Conservation (phyloP, 2,888 invertebrate genomes). For the Epicampocera succincta region DNA sequence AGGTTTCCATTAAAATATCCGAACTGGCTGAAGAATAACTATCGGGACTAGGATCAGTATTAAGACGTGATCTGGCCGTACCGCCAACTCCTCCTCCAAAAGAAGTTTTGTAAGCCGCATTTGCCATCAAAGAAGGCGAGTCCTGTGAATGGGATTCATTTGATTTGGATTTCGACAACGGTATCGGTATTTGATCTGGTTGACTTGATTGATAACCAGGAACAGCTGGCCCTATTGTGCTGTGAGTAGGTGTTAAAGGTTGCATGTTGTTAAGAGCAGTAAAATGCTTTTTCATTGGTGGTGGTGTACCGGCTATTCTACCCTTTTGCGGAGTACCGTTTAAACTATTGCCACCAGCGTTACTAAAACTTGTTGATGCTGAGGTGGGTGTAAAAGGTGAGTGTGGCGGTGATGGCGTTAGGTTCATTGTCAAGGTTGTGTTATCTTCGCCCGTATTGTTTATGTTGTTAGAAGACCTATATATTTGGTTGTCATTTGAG, state of each 20-base stretch:
- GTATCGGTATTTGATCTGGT: slow-evolving; percentile 63
- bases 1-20: slow-evolving; percentile 77
- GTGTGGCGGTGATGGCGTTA: slow-evolving; percentile 81
- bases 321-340: slow-evolving; percentile 78
- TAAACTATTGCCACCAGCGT: slow-evolving; percentile 71
- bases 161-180: slow-evolving; percentile 93
- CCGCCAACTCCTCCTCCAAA: slow-evolving; percentile 44
- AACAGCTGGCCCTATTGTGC: slow-evolving; percentile 11
- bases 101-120: slow-evolving; percentile 76
- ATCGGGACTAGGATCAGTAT: slow-evolving; percentile 81
- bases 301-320: slow-evolving; percentile 84
- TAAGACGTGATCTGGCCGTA: slow-evolving; percentile 76
- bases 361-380: slow-evolving; percentile 68
- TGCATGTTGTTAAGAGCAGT: slow-evolving; percentile 82
- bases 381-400: slow-evolving; percentile 78
- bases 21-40: slow-evolving; percentile 79
- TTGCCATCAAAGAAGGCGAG: slow-evolving; percentile 63
- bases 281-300: slow-evolving; percentile 89
- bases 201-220: slow-evolving; percentile 35
- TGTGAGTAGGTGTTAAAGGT: slow-evolving; percentile 75
- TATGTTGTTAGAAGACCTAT: slow-evolving; percentile 67
- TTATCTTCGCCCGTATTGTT: slow-evolving; percentile 69
- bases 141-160: slow-evolving; percentile 93
- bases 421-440: slow-evolving; percentile 76
- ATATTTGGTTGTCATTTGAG: slow-evolving; percentile 70